Conservation (phyloP, 1,140 invertebrate species). For the Drosophila elegans region DNA sequence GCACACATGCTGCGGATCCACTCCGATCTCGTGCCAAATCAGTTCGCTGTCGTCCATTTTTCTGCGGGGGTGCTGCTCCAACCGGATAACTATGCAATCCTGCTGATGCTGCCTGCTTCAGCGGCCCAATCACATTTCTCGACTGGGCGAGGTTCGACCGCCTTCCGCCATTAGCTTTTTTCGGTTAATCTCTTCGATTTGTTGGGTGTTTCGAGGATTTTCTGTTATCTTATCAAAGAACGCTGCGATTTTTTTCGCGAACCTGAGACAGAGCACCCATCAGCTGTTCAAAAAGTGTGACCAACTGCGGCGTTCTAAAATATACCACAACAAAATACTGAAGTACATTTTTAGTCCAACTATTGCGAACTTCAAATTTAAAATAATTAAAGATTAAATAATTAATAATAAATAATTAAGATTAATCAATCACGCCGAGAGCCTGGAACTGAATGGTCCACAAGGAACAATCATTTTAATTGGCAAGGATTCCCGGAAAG, state of each 20-base stretch:
- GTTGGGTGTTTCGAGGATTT: conserved; percentile 26
- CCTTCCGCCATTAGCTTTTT: conserved; percentile 7
- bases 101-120: conserved; percentile 8
- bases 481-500: no score
- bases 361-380: no score
- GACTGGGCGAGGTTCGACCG: conserved; percentile 25
- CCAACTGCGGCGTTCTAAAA: not conserved
- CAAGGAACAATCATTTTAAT: no score
- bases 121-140: conserved; percentile 28
- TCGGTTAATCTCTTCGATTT: conserved; percentile 6
- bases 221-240: conserved; percentile 43
- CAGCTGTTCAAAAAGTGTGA: conserved; percentile 3
- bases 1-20: conserved; percentile 88
- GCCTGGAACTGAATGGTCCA: no score
- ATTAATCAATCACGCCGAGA: no score
- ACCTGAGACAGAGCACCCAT: not conserved
- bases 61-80: conserved; percentile 17
- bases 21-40: conserved; percentile 88
- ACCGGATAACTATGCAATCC: conserved; percentile 12
- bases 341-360: not conserved
- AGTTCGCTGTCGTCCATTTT: conserved; percentile 61
- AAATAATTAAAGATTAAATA: no score
- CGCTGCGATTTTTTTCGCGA: conserved; percentile 4
- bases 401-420: no score
- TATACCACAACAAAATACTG: not conserved